Evolutionary conservation across 2,888 invertebrate species (phyloP).

Genomic region (Tetheella fluctuosa): DNA sequence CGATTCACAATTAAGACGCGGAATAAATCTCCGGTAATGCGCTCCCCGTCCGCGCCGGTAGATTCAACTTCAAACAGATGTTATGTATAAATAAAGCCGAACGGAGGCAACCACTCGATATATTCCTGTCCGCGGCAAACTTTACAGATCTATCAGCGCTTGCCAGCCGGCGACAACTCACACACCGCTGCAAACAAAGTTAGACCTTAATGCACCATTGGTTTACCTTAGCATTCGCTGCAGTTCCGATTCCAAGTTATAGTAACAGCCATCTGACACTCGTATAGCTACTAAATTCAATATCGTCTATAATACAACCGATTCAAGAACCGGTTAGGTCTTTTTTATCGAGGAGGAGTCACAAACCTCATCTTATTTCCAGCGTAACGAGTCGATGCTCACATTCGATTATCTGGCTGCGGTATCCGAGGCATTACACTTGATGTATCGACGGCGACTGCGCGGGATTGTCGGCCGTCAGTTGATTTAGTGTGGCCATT

Average conservation of each 20-base stretch:
- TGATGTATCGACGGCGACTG: conserved; percentile 82
- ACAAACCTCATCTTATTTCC: conserved; percentile 81
- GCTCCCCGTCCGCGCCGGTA: conserved; percentile 81
- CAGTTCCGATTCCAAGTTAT: conserved; percentile 17
- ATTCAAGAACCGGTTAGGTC: conserved; percentile 50
- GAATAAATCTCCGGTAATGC: conserved; percentile 83
- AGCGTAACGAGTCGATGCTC: conserved; percentile 83
- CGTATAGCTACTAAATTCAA: conserved; percentile 34
- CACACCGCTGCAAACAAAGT: conserved; percentile 46
- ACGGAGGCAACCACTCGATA: conserved; percentile 84
- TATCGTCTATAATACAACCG: conserved; percentile 51
- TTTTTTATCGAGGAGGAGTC: conserved; percentile 50
- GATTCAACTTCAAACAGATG: conserved; percentile 84
- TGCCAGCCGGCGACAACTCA: conserved; percentile 62
- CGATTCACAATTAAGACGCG: conserved; percentile 85
- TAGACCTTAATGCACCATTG: conserved; percentile 52
- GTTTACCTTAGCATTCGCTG: conserved; percentile 27
- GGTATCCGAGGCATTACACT: conserved; percentile 83
- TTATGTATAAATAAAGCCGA: conserved; percentile 84
- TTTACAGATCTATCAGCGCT: conserved; percentile 81
- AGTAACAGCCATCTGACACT: conserved; percentile 15
- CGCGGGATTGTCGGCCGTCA: conserved; percentile 78
- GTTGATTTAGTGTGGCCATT: conserved; percentile 80
- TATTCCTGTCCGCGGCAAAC: conserved; percentile 84
- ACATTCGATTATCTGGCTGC: conserved; percentile 83